Percentiles rank a stretch among this genome's conserved stretches.
phyloP scores from a whole-genome alignment of 2,113 vertebrate species.

The Vulpes ferrilata region DNA sequence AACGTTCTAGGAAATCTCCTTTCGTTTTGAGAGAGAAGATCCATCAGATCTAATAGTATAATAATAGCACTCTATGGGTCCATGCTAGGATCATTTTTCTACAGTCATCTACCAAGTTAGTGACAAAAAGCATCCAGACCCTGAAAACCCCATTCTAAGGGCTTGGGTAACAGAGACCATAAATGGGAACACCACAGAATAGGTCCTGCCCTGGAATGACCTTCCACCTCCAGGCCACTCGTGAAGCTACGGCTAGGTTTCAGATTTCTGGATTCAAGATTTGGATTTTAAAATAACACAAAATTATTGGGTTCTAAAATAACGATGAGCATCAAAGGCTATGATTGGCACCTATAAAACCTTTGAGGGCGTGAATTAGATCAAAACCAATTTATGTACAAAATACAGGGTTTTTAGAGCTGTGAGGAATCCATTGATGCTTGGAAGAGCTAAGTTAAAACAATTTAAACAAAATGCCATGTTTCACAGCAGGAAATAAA shows the following conservation, averaged over 20 bases:
- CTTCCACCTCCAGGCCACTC: not conserved
- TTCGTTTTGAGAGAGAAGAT: not conserved
- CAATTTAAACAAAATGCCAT: slow-evolving; percentile 53
- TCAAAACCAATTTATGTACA: not conserved
- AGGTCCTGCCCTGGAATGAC: not conserved
- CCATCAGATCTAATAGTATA: not conserved
- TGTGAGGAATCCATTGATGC: not conserved
- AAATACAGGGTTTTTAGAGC: not conserved
- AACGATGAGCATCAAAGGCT: not conserved
- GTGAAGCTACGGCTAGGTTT: not conserved
- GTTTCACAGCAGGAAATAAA: slow-evolving; percentile 56
- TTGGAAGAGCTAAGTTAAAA: slow-evolving; percentile 58
- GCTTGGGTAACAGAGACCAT: not conserved
- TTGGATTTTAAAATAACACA: not conserved
- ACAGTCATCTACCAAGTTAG: not conserved
- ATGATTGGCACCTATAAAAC: not conserved
- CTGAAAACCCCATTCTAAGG: not conserved
- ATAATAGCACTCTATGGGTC: too few species aligned
- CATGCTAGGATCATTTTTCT: not conserved
- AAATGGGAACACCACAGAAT: not conserved
- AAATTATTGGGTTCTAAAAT: not conserved
- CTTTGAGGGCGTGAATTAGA: not conserved
- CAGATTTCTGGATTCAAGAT: not conserved
- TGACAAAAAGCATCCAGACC: not conserved
- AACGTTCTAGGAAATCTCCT: not conserved